phyloP scores from a whole-genome alignment of 2,797 vertebrate genomes.

The Pteropus rufus region DNA sequence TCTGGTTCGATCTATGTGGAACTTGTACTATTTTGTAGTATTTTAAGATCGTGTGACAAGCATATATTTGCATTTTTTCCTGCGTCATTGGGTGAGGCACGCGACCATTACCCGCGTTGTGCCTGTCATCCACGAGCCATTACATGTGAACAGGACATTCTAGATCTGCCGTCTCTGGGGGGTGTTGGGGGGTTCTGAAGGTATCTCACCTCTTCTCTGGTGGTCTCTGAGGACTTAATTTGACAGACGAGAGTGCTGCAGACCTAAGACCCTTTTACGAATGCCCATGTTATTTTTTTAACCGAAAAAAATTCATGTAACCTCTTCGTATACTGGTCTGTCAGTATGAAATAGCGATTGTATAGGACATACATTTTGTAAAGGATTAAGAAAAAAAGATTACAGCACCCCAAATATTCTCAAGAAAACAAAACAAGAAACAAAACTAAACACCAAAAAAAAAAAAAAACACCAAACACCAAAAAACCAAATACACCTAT shows the following conservation, averaged over 20 bases:
- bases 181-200: background rate
- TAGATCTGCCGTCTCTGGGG: background rate
- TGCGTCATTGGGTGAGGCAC: fast-evolving
- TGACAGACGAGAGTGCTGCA: background rate
- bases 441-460: background rate
- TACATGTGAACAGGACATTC: fast-evolving
- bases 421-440: background rate
- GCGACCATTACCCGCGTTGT: fast-evolving
- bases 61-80: fast-evolving
- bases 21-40: fast-evolving
- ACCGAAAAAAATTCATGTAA: background rate
- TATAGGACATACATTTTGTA: background rate
- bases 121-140: fast-evolving
- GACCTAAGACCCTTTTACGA: background rate
- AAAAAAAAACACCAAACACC: too few relatives aligned
- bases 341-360: background rate
- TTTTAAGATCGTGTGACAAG: fast-evolving
- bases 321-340: background rate
- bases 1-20: fast-evolving
- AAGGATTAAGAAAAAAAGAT: background rate
- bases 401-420: background rate
- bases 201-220: background rate
- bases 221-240: background rate
- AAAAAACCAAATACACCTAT: background rate
- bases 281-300: background rate